phyloP scores from a whole-genome alignment of 2,113 vertebrate species.

The Damaliscus lunatus region DNA sequence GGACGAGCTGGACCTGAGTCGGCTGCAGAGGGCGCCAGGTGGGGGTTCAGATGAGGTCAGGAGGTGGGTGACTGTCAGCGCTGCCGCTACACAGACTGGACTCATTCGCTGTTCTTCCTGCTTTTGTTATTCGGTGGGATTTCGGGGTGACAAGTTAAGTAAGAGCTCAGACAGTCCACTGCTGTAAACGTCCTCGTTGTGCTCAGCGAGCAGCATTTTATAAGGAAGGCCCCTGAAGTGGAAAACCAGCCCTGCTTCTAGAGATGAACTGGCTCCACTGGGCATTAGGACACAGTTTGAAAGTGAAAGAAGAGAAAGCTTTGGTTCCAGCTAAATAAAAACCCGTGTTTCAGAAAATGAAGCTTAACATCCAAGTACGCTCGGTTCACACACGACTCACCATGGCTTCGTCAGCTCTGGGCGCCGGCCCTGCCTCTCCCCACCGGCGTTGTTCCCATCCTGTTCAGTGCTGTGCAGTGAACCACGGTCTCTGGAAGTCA shows the following conservation, averaged over 20 bases:
- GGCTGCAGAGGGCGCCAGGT: background rate
- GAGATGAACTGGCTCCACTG: rapidly evolving
- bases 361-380: background rate
- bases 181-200: rapidly evolving
- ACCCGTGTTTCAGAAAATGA: background rate
- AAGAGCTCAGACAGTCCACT: background rate
- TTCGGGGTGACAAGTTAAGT: background rate
- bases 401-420: rapidly evolving
- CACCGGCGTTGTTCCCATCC: rapidly evolving
- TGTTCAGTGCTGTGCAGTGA: rapidly evolving
- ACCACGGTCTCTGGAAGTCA: background rate
- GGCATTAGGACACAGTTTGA: background rate
- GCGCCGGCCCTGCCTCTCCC: background rate
- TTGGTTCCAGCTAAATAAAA: background rate
- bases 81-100: rapidly evolving
- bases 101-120: background rate
- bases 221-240: background rate
- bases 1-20: rapidly evolving
- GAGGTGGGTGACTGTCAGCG: rapidly evolving
- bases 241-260: background rate
- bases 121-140: background rate
- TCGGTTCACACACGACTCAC: rapidly evolving
- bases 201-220: background rate
- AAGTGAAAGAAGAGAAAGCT: background rate
- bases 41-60: rapidly evolving